Evolutionary conservation across 2,113 vertebrate genomes (phyloP).

Genomic region (Callionymus lyra): DNA sequence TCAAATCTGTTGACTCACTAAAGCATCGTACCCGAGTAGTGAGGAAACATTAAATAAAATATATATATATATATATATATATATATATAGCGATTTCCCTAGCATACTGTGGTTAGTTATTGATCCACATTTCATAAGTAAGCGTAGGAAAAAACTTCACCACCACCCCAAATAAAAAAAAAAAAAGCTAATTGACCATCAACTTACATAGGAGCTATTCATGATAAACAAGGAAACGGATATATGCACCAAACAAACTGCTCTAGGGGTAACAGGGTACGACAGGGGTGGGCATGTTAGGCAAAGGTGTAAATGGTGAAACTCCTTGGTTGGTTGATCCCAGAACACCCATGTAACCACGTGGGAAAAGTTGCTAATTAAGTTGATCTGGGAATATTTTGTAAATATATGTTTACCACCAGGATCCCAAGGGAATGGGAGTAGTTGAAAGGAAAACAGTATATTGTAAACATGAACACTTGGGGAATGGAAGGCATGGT

Average conservation of each 20-base stretch:
- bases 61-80: no score
- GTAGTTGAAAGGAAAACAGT: constrained; percentile 42
- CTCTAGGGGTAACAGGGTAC: not conserved
- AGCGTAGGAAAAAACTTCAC: no score
- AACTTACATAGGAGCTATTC: no score
- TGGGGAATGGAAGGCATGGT: constrained; percentile 39
- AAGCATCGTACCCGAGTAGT: no score
- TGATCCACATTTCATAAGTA: no score
- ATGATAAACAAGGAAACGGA: no score
- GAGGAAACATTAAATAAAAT: no score
- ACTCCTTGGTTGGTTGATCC: constrained; percentile 27
- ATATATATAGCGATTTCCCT: no score
- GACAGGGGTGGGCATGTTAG: constrained; percentile 5
- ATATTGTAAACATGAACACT: constrained; percentile 57
- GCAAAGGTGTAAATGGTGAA: constrained; percentile 42
- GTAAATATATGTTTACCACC: constrained; percentile 71
- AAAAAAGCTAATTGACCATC: no score
- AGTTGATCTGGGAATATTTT: constrained; percentile 69
- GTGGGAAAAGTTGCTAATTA: constrained; percentile 60
- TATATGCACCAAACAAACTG: constrained; percentile 15
- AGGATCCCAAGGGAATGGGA: constrained; percentile 19
- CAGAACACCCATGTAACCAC: constrained; percentile 30
- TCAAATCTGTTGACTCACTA: no score
- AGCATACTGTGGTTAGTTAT: no score
- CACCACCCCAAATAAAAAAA: no score